These are phyloP conservation scores for Hypothenemus hampei DNA, from an alignment of 1,140 invertebrate species.

Conservation along the genomic window DNA sequence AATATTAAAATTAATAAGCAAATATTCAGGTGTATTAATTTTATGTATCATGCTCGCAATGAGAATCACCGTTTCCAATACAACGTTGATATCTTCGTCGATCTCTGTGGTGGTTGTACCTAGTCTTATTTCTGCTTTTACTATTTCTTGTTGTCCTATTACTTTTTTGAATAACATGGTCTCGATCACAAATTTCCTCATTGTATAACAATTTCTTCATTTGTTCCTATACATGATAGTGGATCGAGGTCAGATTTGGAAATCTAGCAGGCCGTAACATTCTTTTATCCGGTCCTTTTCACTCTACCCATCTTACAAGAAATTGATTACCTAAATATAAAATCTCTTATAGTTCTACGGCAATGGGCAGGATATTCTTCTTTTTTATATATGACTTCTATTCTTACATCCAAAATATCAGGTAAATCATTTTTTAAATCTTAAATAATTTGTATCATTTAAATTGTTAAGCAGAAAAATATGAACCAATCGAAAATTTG, in stretches of 20 bases:
- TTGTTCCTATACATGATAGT: too few species aligned
- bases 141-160: not conserved
- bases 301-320: too few species aligned
- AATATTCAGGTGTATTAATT: not conserved
- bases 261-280: too few species aligned
- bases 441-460: too few species aligned
- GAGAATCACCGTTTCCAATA: not conserved
- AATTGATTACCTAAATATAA: not conserved
- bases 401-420: too few species aligned
- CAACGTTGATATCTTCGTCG: not conserved
- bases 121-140: not conserved
- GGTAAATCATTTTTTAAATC: too few species aligned
- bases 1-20: not conserved
- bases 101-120: not conserved
- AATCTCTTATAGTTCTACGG: not conserved
- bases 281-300: too few species aligned
- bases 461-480: too few species aligned
- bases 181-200: not conserved
- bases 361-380: not conserved
- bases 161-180: not conserved
- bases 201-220: not conserved
- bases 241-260: too few species aligned
- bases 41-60: not conserved
- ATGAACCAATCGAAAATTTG: too few species aligned
- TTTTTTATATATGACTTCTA: too few species aligned